Evolutionary conservation across 2,888 invertebrate genomes (phyloP), one percentile per base, ranked within the genome.

Genomic region (Crocallis elinguaria): DNA sequence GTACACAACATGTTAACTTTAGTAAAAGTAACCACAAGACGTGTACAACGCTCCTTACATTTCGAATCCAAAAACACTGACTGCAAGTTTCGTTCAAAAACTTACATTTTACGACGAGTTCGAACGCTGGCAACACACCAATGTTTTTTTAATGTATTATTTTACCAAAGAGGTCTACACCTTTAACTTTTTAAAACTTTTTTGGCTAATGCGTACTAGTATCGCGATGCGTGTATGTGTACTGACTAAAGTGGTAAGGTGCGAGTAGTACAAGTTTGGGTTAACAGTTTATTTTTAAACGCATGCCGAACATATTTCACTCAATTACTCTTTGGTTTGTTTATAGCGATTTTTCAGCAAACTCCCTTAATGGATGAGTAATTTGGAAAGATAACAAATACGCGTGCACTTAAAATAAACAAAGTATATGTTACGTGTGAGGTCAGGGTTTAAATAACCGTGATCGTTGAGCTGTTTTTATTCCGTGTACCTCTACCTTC

Each of bases 231-330:
- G 73, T 73, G 71, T 71, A 72, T 67, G 65, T 70, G 75, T 70
- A 83, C 87, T 85, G 82, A 70, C 71, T 73, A 72, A 79, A 77
- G 74, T 23, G 73, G 77, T 75, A 79, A 87, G 84, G 86, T 86
- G 87, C 78, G 80, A 84, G 64, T 8, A 7, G 23, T 7, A 17
- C 25, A 38, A 44, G 49, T 51, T 61, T 49, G 44, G 36, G 13
- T 14, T 43, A 53, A 50, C 76, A 73, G 79, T 86, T 86, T 89
- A 88, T 88, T 87, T 88, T 84, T 80, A 81, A 77, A 69, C 73
- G 70, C 79, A 79, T 76, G 74, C 78, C 75, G 54, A 55, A 64
- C 67, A 75, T 75, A 73, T 72, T 77, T 73, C 75, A 73, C 65
- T 73, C 64, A 62, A 58, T 62, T 32, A 42, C 59, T 60, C 21